Conservation (phyloP, 2,888 invertebrate species). For the Empis stercorea region DNA sequence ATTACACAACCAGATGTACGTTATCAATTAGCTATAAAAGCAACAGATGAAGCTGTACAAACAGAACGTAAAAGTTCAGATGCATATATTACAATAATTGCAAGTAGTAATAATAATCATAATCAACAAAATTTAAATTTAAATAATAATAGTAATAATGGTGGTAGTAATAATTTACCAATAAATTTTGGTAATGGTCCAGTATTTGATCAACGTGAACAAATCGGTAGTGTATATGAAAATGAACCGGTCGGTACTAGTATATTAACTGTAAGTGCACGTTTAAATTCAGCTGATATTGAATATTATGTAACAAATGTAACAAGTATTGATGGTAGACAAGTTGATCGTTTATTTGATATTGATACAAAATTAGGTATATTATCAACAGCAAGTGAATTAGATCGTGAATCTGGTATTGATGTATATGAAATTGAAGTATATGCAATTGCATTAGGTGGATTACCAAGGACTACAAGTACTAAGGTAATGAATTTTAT, state of each 20-base stretch:
- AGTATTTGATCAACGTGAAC: slow-evolving; percentile 48
- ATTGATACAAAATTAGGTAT: slow-evolving; percentile 82
- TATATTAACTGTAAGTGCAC: slow-evolving; percentile 67
- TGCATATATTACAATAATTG: slow-evolving; percentile 71
- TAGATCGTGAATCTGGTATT: slow-evolving; percentile 74
- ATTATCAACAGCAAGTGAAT: slow-evolving; percentile 66
- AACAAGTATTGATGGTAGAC: slow-evolving; percentile 47
- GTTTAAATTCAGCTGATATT: slow-evolving; percentile 50
- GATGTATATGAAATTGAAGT: slow-evolving; percentile 75
- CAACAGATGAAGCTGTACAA: slow-evolving; percentile 84
- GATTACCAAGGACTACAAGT: slow-evolving; percentile 58
- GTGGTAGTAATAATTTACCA: slow-evolving; percentile 9
- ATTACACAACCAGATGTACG: slow-evolving; percentile 52
- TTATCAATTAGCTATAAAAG: slow-evolving; percentile 73
- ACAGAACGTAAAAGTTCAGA: slow-evolving; percentile 78
- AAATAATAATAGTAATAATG: not conserved
- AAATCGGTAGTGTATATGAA: slow-evolving; percentile 71
- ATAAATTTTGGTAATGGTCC: slow-evolving; percentile 34
- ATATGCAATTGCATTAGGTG: slow-evolving; percentile 65
- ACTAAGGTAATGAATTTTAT: slow-evolving; percentile 89
- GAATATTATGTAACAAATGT: slow-evolving; percentile 87
- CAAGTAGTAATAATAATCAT: slow-evolving; percentile 37
- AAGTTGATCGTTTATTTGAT: slow-evolving; percentile 81
- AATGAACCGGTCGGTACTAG: slow-evolving; percentile 80
- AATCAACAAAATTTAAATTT: slow-evolving; percentile 31